Base-by-base conservation (phyloP, 2,888 invertebrate species). In the Mamestra brassicae region DNA sequence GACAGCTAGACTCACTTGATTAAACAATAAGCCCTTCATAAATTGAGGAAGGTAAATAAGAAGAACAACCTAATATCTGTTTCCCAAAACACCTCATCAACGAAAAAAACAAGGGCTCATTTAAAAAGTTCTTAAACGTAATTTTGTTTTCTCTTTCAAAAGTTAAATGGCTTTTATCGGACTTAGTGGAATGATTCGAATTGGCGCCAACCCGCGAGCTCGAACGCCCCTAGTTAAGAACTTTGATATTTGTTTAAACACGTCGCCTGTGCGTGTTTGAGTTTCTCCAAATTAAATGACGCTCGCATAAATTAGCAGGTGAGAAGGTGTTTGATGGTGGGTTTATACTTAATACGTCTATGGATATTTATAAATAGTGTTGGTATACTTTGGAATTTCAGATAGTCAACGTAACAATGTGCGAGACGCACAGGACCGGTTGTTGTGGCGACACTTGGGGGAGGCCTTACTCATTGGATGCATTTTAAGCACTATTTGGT, bases 121-220 rank as follows among this genome's bases (percentile, higher is more conserved):
- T 79, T 74, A 57, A 74, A 79, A 85, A 86, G 64, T 79, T 81
- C 50, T 66, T 63, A 74, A 76, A 74, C 54, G 74, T 74, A 84
- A 79, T 84, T 81, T 84, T 74, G 72, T 74, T 85, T 85, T 80
- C 74, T 78, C 72, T 74, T 76, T 71, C 63, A 57, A 52, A 85
- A 85, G 80, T 85, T 85, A 78, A 85, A 85, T 85, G 72, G 78
- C 84, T 86, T 85, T 86, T 61, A 78, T 64, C 71, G 74, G 78
- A 74, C 80, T 81, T 85, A 70, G 77, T 71, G 34, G 68, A 83
- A 73, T 78, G 68, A 69, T 76, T 80, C 58, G 78, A 70, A 85
- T 74, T 80, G 60, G 34, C 58, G 34, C 64, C 65, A 62, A 58
- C 67, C 58, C 58, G 52, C 36, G 17, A 63, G 60, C 57, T 60